A percentile compares a stretch with the other conserved stretches of the same genome.
Conservation (phyloP, 2,888 invertebrate genomes). For the Epistrophe eligans region DNA sequence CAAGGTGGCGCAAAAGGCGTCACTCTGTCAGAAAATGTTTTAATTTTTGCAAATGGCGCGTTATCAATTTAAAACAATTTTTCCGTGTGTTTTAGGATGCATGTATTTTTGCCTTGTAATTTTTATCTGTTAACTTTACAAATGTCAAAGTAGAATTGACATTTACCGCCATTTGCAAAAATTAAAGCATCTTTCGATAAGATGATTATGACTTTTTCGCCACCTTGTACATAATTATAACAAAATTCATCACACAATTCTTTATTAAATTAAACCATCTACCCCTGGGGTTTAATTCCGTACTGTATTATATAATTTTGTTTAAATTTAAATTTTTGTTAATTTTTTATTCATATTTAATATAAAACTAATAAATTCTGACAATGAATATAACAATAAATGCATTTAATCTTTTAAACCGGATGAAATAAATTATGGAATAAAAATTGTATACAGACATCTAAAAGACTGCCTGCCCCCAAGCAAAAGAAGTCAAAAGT, state of each 20-base stretch:
- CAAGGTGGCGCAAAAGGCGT: no score
- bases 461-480: not conserved
- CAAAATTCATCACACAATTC: not conserved
- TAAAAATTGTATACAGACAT: not conserved
- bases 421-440: not conserved
- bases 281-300: not conserved
- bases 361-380: not conserved
- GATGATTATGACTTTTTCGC: no score
- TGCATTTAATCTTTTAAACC: not conserved
- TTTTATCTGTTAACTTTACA: no score
- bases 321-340: not conserved
- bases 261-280: not conserved
- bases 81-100: no score
- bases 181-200: no score
- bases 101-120: no score
- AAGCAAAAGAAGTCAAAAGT: conserved; percentile 4
- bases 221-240: no score
- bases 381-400: not conserved
- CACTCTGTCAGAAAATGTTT: no score
- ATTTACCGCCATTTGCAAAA: no score
- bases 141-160: no score
- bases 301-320: not conserved
- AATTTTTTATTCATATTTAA: not conserved
- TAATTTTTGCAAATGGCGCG: no score
- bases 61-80: no score